Conservation (phyloP, 1,140 invertebrate genomes). For the Belonocnema kinseyi region DNA sequence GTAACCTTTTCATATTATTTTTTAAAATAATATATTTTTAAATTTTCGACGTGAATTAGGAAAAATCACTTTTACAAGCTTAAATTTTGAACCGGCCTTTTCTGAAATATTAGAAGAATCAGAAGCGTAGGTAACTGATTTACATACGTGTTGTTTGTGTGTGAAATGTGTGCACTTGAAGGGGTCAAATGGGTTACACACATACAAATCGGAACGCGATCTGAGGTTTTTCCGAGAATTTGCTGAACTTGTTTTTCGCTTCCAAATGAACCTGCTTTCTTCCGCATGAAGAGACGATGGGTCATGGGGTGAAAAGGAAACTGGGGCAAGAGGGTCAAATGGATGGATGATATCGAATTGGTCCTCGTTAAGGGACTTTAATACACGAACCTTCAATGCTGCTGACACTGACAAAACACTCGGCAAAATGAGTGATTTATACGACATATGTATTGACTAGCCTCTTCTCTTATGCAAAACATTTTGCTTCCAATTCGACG, state of each 20-base stretch:
- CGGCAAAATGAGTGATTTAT: neutral
- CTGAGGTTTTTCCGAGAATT: neutral
- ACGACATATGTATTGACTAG: too few relatives aligned
- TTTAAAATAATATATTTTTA: too few relatives aligned
- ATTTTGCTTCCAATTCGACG: too few relatives aligned
- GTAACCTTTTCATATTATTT: too few relatives aligned
- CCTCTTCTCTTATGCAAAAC: too few relatives aligned
- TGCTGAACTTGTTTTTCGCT: conserved; percentile 12
- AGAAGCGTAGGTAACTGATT: too few relatives aligned
- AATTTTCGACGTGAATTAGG: too few relatives aligned
- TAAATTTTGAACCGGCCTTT: too few relatives aligned
- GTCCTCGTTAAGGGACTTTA: conserved; percentile 13
- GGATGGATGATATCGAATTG: conserved; percentile 18
- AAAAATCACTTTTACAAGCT: too few relatives aligned
- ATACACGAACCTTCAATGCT: neutral
- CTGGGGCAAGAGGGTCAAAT: conserved; percentile 19
- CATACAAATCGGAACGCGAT: conserved; percentile 6
- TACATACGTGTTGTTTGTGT: neutral
- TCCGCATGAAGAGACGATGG: neutral
- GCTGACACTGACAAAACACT: conserved; percentile 12
- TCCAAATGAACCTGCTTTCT: conserved; percentile 12
- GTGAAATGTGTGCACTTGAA: neutral
- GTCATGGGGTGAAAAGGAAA: conserved; percentile 18
- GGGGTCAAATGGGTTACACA: neutral
- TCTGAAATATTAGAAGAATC: too few relatives aligned